A percentile compares a stretch with the other conserved stretches of the same genome.
These are phyloP conservation scores for Psilanteris sp. DNA, from an alignment of 1,140 invertebrate genomes.

Conservation along the genomic window DNA sequence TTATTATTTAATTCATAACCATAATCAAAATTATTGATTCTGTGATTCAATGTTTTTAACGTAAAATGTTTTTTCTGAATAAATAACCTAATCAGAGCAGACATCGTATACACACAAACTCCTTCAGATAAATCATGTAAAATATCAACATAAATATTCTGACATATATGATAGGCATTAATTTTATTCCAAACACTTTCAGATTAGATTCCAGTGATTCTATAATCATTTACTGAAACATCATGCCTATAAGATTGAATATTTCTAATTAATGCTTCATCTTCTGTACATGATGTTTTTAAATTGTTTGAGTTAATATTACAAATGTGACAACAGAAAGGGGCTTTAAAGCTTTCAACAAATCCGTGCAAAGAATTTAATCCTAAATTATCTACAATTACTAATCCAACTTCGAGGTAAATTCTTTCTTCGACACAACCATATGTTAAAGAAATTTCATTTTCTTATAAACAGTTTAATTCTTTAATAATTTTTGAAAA, in stretches of 20 bases:
- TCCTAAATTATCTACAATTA: no score
- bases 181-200: conserved; percentile 2
- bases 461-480: no score
- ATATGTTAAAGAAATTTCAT: no score
- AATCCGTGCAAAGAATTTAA: no score
- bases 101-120: no score
- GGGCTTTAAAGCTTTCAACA: no score
- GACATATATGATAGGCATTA: conserved; percentile 6
- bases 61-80: neutral
- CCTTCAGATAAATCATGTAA: conserved; percentile 15
- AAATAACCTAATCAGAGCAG: conserved; percentile 1
- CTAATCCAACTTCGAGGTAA: no score
- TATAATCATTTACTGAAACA: neutral
- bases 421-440: no score
- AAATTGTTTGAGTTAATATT: neutral
- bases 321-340: no score
- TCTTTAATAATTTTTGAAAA: no score
- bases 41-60: conserved; percentile 12
- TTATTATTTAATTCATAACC: no score
- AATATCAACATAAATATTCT: conserved; percentile 11
- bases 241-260: neutral
- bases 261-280: conserved; percentile 3
- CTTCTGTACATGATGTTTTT: conserved; percentile 1
- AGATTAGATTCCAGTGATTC: neutral
- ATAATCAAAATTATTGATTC: conserved; percentile 12